phyloP scores from a whole-genome alignment of 2,113 vertebrate genomes.

The Cheilinus undulatus region DNA sequence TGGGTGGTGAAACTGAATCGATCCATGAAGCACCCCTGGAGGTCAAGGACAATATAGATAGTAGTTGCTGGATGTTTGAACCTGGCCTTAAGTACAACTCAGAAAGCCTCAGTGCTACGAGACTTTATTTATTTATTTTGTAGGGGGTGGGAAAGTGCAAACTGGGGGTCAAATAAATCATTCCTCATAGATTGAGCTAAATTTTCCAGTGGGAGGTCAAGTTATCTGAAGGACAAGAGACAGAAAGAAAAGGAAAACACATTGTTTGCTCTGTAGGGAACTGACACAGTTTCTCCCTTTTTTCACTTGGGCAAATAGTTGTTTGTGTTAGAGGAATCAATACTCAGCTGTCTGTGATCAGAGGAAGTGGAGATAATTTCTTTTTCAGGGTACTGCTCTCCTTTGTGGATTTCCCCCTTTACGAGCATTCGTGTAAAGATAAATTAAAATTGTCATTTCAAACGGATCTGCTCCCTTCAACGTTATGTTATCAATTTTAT shows the following conservation, averaged over 20 bases:
- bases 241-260: slow-evolving; percentile 1
- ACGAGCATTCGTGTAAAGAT: slow-evolving; percentile 34
- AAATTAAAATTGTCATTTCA: slow-evolving; percentile 50
- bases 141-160: slow-evolving; percentile 15
- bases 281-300: background rate
- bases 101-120: background rate
- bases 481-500: slow-evolving; percentile 45
- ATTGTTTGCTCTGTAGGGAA: slow-evolving; percentile 19
- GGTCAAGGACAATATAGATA: slow-evolving; percentile 33
- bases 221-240: slow-evolving; percentile 34
- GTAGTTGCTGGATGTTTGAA: slow-evolving; percentile 19
- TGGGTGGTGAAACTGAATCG: slow-evolving; percentile 42
- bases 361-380: slow-evolving; percentile 13
- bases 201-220: slow-evolving; percentile 16
- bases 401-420: slow-evolving; percentile 21
- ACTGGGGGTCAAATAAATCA: slow-evolving; percentile 21
- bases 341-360: slow-evolving; percentile 8
- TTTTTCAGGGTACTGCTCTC: background rate
- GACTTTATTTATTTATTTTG: slow-evolving; percentile 26
- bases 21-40: slow-evolving; percentile 23
- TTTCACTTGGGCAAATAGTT: slow-evolving; percentile 20
- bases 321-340: slow-evolving; percentile 38
- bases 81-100: background rate
- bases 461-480: slow-evolving; percentile 41
- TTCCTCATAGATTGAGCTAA: slow-evolving; percentile 33